Evolutionary conservation across 1,140 invertebrate species (phyloP).

Genomic region (Apis laboriosa): DNA sequence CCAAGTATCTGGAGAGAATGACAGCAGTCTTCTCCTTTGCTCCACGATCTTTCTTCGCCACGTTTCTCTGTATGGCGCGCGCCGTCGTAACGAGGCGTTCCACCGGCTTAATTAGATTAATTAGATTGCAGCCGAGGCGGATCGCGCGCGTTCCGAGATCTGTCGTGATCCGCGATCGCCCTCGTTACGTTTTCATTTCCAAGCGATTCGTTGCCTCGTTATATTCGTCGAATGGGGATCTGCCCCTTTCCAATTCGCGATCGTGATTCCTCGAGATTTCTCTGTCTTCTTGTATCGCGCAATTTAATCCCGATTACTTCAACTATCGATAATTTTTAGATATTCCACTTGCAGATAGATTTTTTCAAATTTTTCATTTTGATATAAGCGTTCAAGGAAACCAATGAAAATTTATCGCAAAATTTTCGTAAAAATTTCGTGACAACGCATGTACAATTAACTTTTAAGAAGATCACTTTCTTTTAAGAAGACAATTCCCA

Average conservation of each 20-base stretch:
- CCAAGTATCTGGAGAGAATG: background rate
- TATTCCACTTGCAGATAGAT: too few relatives aligned
- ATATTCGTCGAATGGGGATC: background rate
- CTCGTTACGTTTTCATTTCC: slow-evolving; percentile 34
- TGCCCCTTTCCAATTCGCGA: too few relatives aligned
- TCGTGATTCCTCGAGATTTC: background rate
- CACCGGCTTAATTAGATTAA: slow-evolving; percentile 77
- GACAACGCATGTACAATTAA: too few relatives aligned
- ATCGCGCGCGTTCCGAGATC: slow-evolving; percentile 54
- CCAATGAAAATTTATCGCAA: too few relatives aligned
- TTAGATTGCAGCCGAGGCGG: slow-evolving; percentile 68
- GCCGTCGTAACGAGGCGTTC: slow-evolving; percentile 69
- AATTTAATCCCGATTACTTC: too few relatives aligned
- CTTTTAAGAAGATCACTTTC: too few relatives aligned
- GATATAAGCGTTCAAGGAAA: too few relatives aligned
- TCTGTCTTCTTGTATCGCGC: too few relatives aligned
- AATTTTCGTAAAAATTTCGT: too few relatives aligned
- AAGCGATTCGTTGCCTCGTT: background rate
- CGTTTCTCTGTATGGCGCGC: slow-evolving; percentile 58
- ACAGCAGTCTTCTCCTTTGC: slow-evolving; percentile 21
- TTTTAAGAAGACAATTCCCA: too few relatives aligned
- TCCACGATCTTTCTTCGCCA: background rate
- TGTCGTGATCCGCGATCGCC: slow-evolving; percentile 33
- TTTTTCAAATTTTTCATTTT: too few relatives aligned
- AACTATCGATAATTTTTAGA: too few relatives aligned